A percentile compares a stretch with the other conserved stretches of the same genome.
Evolutionary conservation across 2,797 vertebrate genomes (phyloP).

Genomic region (Sebastes minor): DNA sequence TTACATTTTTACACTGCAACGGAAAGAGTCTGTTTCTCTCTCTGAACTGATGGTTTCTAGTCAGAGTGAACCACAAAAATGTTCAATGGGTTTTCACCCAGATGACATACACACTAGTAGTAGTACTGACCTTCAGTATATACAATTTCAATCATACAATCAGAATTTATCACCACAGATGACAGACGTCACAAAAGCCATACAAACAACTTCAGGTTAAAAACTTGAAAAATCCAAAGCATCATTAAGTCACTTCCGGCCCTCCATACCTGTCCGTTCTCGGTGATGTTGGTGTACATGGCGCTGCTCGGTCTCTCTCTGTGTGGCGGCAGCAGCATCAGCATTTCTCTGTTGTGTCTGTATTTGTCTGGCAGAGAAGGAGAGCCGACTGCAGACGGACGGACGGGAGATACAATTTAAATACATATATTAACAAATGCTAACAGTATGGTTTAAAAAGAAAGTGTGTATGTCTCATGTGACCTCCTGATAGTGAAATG

Average conservation of each 20-base stretch:
- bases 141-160: too few species aligned
- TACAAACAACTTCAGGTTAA: neutral
- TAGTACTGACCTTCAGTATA: too few species aligned
- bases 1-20: neutral
- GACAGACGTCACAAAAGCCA: neutral
- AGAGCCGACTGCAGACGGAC: slow-evolving; percentile 79
- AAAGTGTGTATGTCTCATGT: neutral
- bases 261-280: slow-evolving; percentile 89
- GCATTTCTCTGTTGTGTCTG: slow-evolving; percentile 92
- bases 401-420: neutral
- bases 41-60: neutral
- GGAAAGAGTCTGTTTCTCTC: neutral
- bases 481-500: neutral
- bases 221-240: too few species aligned
- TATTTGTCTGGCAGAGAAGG: slow-evolving; percentile 97
- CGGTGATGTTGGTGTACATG: slow-evolving; percentile 90
- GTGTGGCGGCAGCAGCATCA: slow-evolving; percentile 93
- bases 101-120: too few species aligned
- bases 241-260: neutral
- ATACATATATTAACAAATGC: neutral
- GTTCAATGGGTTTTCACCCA: too few species aligned
- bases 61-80: neutral
- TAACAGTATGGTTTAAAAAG: too few species aligned
- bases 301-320: slow-evolving; percentile 95
- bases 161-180: neutral